Evolutionary conservation across 2,797 vertebrate species (phyloP), one percentile per base, ranked within the genome.

Genomic region (Cossypha niveicapilla): DNA sequence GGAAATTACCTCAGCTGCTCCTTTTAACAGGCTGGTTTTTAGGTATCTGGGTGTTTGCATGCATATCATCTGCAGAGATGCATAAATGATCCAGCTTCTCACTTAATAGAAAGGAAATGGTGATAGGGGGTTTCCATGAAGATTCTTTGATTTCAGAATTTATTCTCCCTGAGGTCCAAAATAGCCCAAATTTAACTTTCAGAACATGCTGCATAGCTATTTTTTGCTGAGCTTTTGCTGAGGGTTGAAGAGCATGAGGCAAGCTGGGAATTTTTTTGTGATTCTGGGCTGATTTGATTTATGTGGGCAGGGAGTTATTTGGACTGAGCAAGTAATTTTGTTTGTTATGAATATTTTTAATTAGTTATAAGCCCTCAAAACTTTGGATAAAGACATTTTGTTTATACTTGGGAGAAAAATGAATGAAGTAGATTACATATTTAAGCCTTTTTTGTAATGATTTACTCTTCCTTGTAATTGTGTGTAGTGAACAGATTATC

Each of bases 61-160:
- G 35, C 67, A 17, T 79, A 79, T 79, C 63, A 74, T 93, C 81
- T 94, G 72, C 78, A 89, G 88, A 95, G 78, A 92, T 89, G 92
- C 84, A 91, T 95, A 94, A 96, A 85, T 85, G 88, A 95, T 92
- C 1, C 27, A 87, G 78, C 56, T 87, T 74, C 75, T 81, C 83
- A 79, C 81, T 87, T 93, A 96, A 92, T 72, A 89, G 88, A 95
- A 88, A 89, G 91, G 93, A 95, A 96, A 82, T 89, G 92, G 88
- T 94, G 92, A 96, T 92, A 92, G 92, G 96, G 92, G 86, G 91
- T 95, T 96, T 96, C 90, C 77, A 89, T 45, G 84, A 96, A 94
- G 84, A 80, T 89, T 92, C 95, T 96, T 96, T 95, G 93, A 96
- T 96, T 96, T 96, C 88, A 87, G 84, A 95, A 95, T 96, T 94